Evolutionary conservation across 2,113 vertebrate species (phyloP).

Genomic region (Fregetta grallaria): DNA sequence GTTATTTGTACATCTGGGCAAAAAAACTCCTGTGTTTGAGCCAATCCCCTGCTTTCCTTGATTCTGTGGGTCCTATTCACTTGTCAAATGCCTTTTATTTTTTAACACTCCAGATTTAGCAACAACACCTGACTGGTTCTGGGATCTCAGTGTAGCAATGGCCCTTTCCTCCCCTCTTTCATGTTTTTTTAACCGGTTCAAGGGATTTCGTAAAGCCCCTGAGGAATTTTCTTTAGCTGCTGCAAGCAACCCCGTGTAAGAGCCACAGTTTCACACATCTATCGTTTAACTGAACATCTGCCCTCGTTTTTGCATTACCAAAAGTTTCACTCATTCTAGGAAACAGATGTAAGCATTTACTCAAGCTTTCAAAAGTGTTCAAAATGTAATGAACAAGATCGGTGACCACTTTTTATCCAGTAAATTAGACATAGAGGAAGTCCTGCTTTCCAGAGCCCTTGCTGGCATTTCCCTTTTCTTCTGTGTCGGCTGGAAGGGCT

Average conservation of each 20-base stretch:
- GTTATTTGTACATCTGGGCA: not conserved
- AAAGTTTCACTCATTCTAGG: not conserved
- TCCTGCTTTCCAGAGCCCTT: not conserved
- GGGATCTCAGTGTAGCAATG: not conserved
- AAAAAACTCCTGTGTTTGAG: not conserved
- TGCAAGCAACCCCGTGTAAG: not conserved
- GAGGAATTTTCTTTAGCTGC: not conserved
- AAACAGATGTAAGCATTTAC: not conserved
- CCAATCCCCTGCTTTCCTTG: not conserved
- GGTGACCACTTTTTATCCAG: not conserved
- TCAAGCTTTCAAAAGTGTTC: not conserved
- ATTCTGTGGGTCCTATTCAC: not conserved
- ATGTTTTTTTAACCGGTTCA: not conserved
- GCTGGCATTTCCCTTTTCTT: not conserved
- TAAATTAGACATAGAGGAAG: not conserved
- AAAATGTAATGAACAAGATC: not conserved
- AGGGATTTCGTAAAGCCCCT: not conserved
- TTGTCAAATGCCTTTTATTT: not conserved
- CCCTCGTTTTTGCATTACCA: not conserved
- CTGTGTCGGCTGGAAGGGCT: not conserved
- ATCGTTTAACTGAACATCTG: not conserved
- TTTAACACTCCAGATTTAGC: not conserved
- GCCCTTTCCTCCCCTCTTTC: not conserved
- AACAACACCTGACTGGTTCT: not conserved
- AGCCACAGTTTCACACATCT: not conserved